Conservation (phyloP, 1,140 invertebrate species). For the Scaptomyza graminum region DNA sequence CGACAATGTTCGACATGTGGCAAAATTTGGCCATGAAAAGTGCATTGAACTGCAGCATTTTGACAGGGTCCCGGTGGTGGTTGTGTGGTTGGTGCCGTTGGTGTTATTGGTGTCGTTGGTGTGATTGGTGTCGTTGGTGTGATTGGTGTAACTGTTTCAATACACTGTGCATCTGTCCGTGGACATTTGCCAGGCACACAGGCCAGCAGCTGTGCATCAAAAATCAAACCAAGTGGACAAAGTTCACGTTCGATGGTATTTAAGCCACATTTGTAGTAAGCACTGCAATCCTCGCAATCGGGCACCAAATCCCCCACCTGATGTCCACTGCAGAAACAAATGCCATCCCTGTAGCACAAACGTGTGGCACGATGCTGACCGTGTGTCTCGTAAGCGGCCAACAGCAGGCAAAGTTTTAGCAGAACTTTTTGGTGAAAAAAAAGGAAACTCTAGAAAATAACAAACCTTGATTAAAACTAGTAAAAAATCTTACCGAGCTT, state of each 20-base stretch:
- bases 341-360: slow-evolving; percentile 3
- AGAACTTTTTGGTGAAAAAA: slow-evolving; percentile 10
- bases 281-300: slow-evolving; percentile 52
- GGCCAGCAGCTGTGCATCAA: neutral
- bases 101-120: neutral
- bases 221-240: slow-evolving; percentile 35
- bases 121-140: neutral
- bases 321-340: slow-evolving; percentile 43
- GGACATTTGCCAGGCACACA: slow-evolving; percentile 53
- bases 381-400: neutral
- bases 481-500: slow-evolving; percentile 8
- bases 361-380: neutral
- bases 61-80: slow-evolving; percentile 3
- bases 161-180: neutral
- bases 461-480: neutral
- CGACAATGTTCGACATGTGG: slow-evolving; percentile 53
- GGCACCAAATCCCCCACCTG: slow-evolving; percentile 29
- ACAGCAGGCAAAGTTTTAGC: slow-evolving; percentile 19
- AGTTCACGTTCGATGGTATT: neutral
- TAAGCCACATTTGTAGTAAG: slow-evolving; percentile 46
- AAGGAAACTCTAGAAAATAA: neutral
- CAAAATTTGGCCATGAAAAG: slow-evolving; percentile 43
- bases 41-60: slow-evolving; percentile 31
- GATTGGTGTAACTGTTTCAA: neutral
- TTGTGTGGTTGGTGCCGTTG: neutral